Evolutionary conservation across 2,888 invertebrate genomes (phyloP).

Genomic region (Exocentrus adspersus): DNA sequence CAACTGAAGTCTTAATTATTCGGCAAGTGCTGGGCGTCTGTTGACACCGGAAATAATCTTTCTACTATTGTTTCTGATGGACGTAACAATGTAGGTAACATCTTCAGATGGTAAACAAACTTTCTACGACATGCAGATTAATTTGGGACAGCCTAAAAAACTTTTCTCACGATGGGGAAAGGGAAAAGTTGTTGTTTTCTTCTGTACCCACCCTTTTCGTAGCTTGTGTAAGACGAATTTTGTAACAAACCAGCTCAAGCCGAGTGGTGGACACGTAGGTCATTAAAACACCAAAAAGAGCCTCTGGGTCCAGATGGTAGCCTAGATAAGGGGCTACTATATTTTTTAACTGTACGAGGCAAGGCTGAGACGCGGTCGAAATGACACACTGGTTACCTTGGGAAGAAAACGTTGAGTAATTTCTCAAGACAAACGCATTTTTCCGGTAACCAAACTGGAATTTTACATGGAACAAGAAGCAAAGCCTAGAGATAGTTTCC

Average conservation of each 20-base stretch:
- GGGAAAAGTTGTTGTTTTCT: too few species aligned
- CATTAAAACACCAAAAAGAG: neutral
- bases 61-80: neutral
- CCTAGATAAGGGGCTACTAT: neutral
- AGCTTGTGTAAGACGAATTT: neutral
- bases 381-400: too few species aligned
- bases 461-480: too few species aligned
- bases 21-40: neutral
- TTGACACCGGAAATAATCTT: neutral
- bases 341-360: neutral
- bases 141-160: neutral
- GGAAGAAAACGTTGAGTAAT: too few species aligned
- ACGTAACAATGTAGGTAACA: neutral
- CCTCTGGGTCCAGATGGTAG: neutral
- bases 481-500: too few species aligned
- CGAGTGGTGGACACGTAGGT: neutral
- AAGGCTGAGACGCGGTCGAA: too few species aligned
- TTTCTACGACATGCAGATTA: neutral
- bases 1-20: neutral
- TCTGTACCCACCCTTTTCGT: too few species aligned
- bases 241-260: neutral
- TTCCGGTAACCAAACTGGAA: too few species aligned
- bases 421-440: too few species aligned
- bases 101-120: neutral
- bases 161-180: too few species aligned